Evolutionary conservation across 1,140 invertebrate genomes (phyloP).

Genomic region (Sarcophaga peregrina): DNA sequence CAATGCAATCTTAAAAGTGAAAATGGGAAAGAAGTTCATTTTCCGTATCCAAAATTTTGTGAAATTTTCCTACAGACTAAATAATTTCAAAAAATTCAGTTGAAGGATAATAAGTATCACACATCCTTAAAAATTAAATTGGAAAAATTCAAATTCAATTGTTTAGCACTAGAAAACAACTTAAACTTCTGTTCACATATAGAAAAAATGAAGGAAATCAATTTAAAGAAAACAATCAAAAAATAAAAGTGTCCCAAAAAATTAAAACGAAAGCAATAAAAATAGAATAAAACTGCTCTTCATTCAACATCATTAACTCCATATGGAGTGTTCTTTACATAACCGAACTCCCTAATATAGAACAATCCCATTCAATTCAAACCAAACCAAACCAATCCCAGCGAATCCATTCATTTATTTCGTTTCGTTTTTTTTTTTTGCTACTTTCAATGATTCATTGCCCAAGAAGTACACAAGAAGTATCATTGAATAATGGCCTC

Average conservation of each 20-base stretch:
- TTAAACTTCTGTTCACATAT: constrained; percentile 37
- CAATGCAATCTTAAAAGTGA: too few species aligned
- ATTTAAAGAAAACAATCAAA: not conserved
- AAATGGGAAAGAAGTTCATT: too few species aligned
- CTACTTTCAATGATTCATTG: not conserved
- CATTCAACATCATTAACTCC: constrained; percentile 26
- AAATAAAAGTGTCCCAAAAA: constrained; percentile 5
- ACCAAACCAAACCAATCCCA: too few species aligned
- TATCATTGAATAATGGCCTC: constrained; percentile 36
- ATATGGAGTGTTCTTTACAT: constrained; percentile 19
- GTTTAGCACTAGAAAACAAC: constrained; percentile 17
- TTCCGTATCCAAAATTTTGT: too few species aligned
- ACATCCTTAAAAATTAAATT: too few species aligned
- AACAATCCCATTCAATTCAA: not conserved
- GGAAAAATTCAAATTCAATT: not conserved
- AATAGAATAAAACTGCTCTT: not conserved
- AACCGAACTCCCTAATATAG: constrained; percentile 18
- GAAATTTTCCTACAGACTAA: too few species aligned
- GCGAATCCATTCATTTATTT: not conserved
- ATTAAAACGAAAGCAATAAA: not conserved
- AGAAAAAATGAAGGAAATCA: not conserved
- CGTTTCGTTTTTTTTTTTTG: not conserved
- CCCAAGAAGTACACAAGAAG: constrained; percentile 20
- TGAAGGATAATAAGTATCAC: too few species aligned
- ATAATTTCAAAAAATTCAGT: too few species aligned